A percentile compares a stretch with the other conserved stretches of the same genome.
Evolutionary conservation across 2,888 invertebrate genomes (phyloP).

Genomic region (Stegana nigrithorax): DNA sequence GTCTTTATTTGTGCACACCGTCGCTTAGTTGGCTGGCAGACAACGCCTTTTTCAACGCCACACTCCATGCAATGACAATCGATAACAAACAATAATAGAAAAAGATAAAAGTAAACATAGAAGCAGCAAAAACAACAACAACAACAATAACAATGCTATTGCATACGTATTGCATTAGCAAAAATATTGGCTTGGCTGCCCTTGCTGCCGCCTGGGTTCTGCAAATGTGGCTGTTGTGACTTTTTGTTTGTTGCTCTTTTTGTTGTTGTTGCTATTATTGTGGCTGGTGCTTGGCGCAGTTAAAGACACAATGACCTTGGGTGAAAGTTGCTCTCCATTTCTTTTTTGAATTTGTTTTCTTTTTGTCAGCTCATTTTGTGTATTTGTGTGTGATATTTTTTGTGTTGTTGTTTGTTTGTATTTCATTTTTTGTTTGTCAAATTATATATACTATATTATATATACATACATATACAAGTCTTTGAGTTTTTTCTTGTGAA

Average conservation of each 20-base stretch:
- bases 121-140: too few relatives aligned
- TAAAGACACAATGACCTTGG: conserved; percentile 55
- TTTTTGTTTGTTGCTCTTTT: not conserved
- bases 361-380: not conserved
- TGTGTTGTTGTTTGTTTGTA: conserved; percentile 11
- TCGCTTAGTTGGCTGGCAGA: too few relatives aligned
- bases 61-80: too few relatives aligned
- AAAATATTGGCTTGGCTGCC: too few relatives aligned
- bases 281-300: conserved; percentile 30
- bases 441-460: not conserved
- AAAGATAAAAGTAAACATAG: too few relatives aligned
- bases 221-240: not conserved
- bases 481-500: not conserved
- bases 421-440: conserved; percentile 10
- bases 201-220: not conserved
- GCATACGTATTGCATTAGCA: too few relatives aligned
- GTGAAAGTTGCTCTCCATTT: conserved; percentile 57
- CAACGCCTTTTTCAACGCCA: too few relatives aligned
- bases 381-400: not conserved
- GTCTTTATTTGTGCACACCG: too few relatives aligned
- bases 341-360: conserved; percentile 44
- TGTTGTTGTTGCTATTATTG: conserved; percentile 32
- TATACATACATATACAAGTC: not conserved
- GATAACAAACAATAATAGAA: too few relatives aligned
- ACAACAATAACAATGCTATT: too few relatives aligned